These are phyloP conservation scores for Hepsetus odoe DNA, from an alignment of 2,113 vertebrate genomes.

Conservation along the genomic window DNA sequence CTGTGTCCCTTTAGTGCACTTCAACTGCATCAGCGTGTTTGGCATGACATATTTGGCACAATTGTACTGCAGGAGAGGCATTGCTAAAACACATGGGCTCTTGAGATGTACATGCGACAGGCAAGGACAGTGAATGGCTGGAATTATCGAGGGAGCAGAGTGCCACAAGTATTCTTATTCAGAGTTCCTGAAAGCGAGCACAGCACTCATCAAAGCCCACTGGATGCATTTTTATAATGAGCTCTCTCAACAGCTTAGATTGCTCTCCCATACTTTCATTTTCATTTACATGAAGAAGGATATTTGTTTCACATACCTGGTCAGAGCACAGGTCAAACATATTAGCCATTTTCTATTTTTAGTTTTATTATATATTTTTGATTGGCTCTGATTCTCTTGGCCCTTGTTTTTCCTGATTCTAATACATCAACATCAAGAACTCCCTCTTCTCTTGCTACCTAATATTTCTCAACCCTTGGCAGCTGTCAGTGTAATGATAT, in stretches of 20 bases:
- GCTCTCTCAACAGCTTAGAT: background rate
- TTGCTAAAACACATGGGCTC: constrained; percentile 52
- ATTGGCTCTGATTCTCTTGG: too few species aligned
- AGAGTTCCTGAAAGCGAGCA: constrained; percentile 21
- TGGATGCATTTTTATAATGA: constrained; percentile 24
- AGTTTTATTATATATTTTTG: too few species aligned
- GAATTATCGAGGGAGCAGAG: constrained; percentile 63
- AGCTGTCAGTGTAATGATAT: too few species aligned
- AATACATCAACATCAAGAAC: too few species aligned
- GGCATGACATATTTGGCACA: constrained; percentile 19
- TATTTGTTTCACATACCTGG: background rate
- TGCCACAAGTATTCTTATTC: constrained; percentile 33
- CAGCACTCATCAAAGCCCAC: constrained; percentile 47
- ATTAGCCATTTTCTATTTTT: too few species aligned
- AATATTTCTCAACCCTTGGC: too few species aligned
- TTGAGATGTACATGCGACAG: constrained; percentile 56
- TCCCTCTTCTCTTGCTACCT: too few species aligned
- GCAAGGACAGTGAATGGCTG: constrained; percentile 57
- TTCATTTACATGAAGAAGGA: background rate
- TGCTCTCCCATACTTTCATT: background rate
- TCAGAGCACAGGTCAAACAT: background rate
- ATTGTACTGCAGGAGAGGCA: constrained; percentile 24
- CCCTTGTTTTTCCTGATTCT: too few species aligned
- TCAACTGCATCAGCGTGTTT: constrained; percentile 43
- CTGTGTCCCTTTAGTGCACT: constrained; percentile 36